A percentile compares a stretch with the other conserved stretches of the same genome.
phyloP scores from a whole-genome alignment of 2,888 invertebrate genomes.

The Eupithecia centaureata region DNA sequence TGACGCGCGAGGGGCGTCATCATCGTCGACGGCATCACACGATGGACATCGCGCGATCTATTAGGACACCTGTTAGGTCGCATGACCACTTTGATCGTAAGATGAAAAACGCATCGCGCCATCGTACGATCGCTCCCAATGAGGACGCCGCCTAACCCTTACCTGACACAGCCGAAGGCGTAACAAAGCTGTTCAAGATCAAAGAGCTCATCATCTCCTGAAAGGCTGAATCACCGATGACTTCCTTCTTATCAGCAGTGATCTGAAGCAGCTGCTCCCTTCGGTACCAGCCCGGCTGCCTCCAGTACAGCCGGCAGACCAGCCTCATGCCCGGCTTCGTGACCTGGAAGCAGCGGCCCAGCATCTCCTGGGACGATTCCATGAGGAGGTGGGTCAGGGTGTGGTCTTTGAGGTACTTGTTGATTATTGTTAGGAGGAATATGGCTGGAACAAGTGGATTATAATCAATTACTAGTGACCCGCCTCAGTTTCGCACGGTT shows the following conservation, averaged over 20 bases:
- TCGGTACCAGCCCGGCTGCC: constrained; percentile 66
- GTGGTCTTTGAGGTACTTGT: constrained; percentile 58
- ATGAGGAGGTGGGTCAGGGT: constrained; percentile 55
- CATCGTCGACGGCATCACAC: too few species aligned
- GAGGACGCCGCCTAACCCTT: too few species aligned
- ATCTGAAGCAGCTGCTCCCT: constrained; percentile 53
- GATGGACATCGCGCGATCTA: too few species aligned
- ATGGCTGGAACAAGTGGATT: constrained; percentile 47
- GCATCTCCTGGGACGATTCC: constrained; percentile 50
- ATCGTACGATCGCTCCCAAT: too few species aligned
- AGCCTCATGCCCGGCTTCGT: constrained; percentile 61
- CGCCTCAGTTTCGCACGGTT: too few species aligned
- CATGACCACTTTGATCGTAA: too few species aligned
- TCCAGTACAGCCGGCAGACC: constrained; percentile 73
- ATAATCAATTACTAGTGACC: too few species aligned
- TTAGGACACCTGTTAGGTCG: too few species aligned
- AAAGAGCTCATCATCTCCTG: constrained; percentile 55
- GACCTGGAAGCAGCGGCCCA: constrained; percentile 52
- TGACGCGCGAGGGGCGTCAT: too few species aligned
- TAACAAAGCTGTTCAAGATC: constrained; percentile 54
- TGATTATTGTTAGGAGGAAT: constrained; percentile 63
- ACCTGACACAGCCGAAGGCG: constrained; percentile 40
- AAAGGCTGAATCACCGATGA: constrained; percentile 39
- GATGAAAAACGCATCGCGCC: too few species aligned
- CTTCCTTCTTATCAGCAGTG: constrained; percentile 39